Percentiles rank a stretch among this genome's conserved stretches.
These are phyloP conservation scores for Tetranychus piercei DNA, from an alignment of 2,888 invertebrate genomes.

Conservation along the genomic window DNA sequence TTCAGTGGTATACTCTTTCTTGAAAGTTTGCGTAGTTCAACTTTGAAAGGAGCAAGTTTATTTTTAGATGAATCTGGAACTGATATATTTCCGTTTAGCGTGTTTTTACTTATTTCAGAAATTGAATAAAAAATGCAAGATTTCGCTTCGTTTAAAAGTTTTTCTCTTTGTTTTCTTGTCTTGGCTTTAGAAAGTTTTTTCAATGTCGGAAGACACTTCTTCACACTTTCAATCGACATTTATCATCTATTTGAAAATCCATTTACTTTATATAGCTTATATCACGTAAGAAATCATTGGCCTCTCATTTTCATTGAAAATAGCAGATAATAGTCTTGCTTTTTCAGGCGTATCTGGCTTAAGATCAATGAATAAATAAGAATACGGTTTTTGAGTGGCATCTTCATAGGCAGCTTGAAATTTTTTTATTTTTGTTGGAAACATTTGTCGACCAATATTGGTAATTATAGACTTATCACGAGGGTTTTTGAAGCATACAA, in stretches of 20 bases:
- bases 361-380: constrained; percentile 25
- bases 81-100: neutral
- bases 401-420: constrained; percentile 20
- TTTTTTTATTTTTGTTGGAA: no score
- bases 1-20: neutral
- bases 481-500: no score
- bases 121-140: neutral
- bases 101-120: neutral
- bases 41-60: neutral
- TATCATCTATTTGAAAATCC: neutral
- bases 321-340: constrained; percentile 16
- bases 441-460: no score
- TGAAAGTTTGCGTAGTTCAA: neutral
- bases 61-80: neutral
- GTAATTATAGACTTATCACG: no score
- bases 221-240: neutral
- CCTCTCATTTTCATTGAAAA: constrained; percentile 8
- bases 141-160: neutral
- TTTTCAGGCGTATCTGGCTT: constrained; percentile 23
- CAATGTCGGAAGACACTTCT: neutral
- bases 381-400: constrained; percentile 21
- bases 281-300: neutral
- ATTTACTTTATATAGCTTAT: neutral
- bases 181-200: constrained; percentile 3
- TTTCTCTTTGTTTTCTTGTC: neutral